phyloP scores from a whole-genome alignment of 1,140 invertebrate species.

The Tribolium madens region DNA sequence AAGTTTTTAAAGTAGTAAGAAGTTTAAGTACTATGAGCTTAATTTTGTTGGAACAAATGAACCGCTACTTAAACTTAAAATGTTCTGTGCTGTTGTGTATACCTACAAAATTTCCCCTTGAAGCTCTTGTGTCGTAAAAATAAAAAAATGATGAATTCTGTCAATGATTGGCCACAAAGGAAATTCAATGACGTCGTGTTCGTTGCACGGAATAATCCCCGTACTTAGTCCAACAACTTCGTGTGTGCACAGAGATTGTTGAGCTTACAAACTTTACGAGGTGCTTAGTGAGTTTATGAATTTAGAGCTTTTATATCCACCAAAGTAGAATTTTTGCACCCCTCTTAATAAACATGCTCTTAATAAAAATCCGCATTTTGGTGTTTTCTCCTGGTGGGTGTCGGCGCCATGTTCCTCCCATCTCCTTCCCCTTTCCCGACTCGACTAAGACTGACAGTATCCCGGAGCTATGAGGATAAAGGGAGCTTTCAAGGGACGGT shows the following conservation, averaged over 20 bases:
- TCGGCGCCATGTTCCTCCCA: conserved; percentile 28
- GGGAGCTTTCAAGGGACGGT: conserved; percentile 41
- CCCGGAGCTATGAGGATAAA: conserved; percentile 58
- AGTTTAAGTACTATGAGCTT: too few relatives aligned
- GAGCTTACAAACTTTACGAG: conserved; percentile 49
- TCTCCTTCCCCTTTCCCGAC: conserved; percentile 20
- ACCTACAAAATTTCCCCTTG: too few relatives aligned
- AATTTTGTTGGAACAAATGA: too few relatives aligned
- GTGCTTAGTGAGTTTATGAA: conserved; percentile 52
- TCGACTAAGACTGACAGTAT: conserved; percentile 56
- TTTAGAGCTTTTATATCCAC: conserved; percentile 47
- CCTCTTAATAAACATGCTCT: conserved; percentile 41
- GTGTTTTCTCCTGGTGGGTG: conserved; percentile 38
- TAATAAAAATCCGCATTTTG: conserved; percentile 30
- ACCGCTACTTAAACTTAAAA: too few relatives aligned
- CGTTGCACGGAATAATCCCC: conserved; percentile 17
- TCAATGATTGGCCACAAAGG: neutral
- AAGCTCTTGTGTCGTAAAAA: too few relatives aligned
- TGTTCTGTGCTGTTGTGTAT: too few relatives aligned
- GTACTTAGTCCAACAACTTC: conserved; percentile 34
- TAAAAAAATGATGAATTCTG: too few relatives aligned
- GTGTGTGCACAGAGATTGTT: conserved; percentile 48
- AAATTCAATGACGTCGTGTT: conserved; percentile 35
- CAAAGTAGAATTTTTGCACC: conserved; percentile 44
- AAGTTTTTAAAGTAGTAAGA: too few relatives aligned